Evolutionary conservation across 2,888 invertebrate genomes (phyloP).

Genomic region (Luffia ferchaultella): DNA sequence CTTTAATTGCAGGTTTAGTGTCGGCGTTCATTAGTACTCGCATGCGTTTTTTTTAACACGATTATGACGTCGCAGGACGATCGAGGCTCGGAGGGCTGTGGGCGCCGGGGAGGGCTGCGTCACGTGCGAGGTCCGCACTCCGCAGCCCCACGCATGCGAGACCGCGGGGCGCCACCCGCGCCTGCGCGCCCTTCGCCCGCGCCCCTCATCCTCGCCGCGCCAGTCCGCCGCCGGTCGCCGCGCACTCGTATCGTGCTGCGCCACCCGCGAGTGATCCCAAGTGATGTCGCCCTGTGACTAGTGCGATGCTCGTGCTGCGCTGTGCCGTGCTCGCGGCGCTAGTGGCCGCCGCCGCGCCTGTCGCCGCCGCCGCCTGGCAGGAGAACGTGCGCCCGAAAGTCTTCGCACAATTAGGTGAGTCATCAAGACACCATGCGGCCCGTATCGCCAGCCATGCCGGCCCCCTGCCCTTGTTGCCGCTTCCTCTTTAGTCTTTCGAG

Average conservation of each 20-base stretch:
- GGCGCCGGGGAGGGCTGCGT: conserved; percentile 62
- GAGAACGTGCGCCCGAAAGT: conserved; percentile 92
- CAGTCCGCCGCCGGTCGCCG: conserved; percentile 64
- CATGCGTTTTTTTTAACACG: conserved; percentile 36
- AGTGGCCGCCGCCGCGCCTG: conserved; percentile 62
- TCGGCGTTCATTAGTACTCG: conserved; percentile 57
- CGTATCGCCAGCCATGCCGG: conserved; percentile 10
- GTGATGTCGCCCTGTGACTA: conserved; percentile 63
- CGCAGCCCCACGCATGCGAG: conserved; percentile 65
- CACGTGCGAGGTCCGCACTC: conserved; percentile 64
- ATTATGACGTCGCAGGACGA: conserved; percentile 20
- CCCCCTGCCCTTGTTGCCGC: conserved; percentile 23
- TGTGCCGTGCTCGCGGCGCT: conserved; percentile 32
- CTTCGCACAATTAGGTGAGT: conserved; percentile 91
- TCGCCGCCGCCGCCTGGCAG: conserved; percentile 79
- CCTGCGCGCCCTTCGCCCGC: conserved; percentile 38
- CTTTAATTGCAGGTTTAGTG: conserved; percentile 58
- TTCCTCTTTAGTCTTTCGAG: not conserved
- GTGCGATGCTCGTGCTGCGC: conserved; percentile 61
- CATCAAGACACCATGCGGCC: conserved; percentile 9
- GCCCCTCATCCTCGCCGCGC: conserved; percentile 53
- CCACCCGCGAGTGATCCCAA: conserved; percentile 45
- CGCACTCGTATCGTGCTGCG: conserved; percentile 42
- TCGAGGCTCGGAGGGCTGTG: conserved; percentile 25
- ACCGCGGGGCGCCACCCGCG: conserved; percentile 57